Evolutionary conservation across 2,113 vertebrate species (phyloP).

Genomic region (Dicentrarchus labrax): DNA sequence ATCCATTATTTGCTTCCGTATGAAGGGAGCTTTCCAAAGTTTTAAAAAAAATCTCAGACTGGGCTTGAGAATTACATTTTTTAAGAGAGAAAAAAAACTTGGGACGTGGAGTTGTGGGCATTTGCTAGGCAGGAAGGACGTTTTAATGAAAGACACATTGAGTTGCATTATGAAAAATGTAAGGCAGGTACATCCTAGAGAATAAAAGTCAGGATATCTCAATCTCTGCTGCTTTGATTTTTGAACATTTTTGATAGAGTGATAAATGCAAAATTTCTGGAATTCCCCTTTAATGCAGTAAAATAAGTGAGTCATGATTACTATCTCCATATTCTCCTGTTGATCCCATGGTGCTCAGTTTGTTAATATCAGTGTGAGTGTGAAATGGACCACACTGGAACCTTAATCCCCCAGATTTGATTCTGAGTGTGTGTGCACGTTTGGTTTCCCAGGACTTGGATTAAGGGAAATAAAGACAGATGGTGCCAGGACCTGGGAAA

Average conservation of each 20-base stretch:
- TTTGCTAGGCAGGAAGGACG: background rate
- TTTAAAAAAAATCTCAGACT: background rate
- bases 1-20: background rate
- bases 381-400: conserved; percentile 26
- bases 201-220: background rate
- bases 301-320: conserved; percentile 19
- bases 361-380: conserved; percentile 5
- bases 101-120: background rate
- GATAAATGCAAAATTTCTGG: background rate
- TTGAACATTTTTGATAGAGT: background rate
- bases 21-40: background rate
- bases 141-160: background rate
- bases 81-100: background rate
- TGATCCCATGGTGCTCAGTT: conserved; percentile 6
- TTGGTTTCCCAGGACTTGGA: conserved; percentile 18
- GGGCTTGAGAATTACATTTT: background rate
- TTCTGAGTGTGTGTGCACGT: background rate
- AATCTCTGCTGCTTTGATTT: background rate
- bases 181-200: background rate
- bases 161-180: background rate
- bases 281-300: background rate
- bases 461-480: conserved; percentile 36
- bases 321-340: background rate
- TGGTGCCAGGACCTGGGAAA: conserved; percentile 47
- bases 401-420: conserved; percentile 20